Base-by-base conservation (phyloP, 1,140 invertebrate species). In the Idris sp. region DNA sequence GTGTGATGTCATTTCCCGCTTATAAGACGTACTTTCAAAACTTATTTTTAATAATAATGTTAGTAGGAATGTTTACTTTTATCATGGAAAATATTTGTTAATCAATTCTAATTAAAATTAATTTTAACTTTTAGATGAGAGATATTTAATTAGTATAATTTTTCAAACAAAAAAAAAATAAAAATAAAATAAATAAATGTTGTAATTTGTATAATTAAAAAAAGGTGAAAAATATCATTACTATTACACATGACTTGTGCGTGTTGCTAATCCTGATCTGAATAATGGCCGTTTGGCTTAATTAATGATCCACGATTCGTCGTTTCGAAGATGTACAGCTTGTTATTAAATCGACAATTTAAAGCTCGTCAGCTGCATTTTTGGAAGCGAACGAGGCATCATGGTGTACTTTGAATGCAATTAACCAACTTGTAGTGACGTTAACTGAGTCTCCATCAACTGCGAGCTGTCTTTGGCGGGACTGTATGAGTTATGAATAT, bases 401-500 rank as follows among this genome's bases (percentile, higher is more conserved):
- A n/a, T n/a, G n/a, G n/a, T n/a, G 53, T 46, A 46, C 40, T 64
- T 58, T 58, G 48, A 31, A 64, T 64, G 51, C 58, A 72, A 62
- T 72, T 64, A 72, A 64, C 38, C 35, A 14, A 35, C 16, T 43
- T 40, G 30, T 10, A 41, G 18, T 65, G 54, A 65, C 38, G 61
- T 65, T 56, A 49, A 31, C 35, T 30, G 36, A 40, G 11, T 48
- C 43, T 38, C 53, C 44, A 33, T 28, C 10, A 46, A 25, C 6
- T 46, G 2, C 5, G 3, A 19, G 38, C 44, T 44, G 53, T 62
- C 69, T 59, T 73, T 73, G 69, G 44, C 25, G 51, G 35, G 51
- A 65, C 28, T 65, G 46, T 73, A 64, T 73, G 59, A 73, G 59
- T 73, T 64, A 72, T 72, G 68, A 22, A 64, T 73, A 73, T 54